These are phyloP conservation scores for Pseudotriccus pelzelni DNA, from an alignment of 2,797 vertebrate species.

Conservation along the genomic window DNA sequence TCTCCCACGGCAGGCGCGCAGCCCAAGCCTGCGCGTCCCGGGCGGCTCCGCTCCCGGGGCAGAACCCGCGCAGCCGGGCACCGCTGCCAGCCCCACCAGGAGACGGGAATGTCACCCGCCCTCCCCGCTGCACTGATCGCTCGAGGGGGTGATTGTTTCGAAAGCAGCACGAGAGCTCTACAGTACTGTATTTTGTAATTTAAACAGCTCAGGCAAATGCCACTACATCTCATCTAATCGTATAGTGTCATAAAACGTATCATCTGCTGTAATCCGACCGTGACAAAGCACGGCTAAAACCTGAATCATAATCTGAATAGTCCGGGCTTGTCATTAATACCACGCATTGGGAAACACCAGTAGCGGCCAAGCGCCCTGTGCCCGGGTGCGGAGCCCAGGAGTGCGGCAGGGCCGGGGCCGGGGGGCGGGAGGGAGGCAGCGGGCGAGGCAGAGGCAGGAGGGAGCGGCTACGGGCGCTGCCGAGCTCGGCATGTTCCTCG, in stretches of 20 bases:
- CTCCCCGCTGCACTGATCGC: no score
- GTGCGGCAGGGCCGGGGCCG: background rate
- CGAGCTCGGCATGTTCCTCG: background rate
- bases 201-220: background rate
- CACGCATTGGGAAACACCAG: background rate
- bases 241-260: background rate
- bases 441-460: background rate
- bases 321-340: background rate
- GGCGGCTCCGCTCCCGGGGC: background rate
- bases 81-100: background rate
- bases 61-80: background rate
- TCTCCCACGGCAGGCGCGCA: background rate
- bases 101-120: background rate
- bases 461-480: background rate
- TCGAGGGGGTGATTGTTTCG: background rate
- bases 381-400: fast-evolving
- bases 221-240: background rate
- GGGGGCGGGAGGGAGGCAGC: no score
- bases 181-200: fast-evolving
- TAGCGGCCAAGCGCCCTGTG: background rate
- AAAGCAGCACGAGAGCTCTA: fast-evolving
- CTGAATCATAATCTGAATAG: background rate
- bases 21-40: no score
- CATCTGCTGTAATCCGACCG: background rate
- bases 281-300: background rate